Base-by-base conservation (phyloP, 2,888 invertebrate genomes). In the Rhodophaea formosa region DNA sequence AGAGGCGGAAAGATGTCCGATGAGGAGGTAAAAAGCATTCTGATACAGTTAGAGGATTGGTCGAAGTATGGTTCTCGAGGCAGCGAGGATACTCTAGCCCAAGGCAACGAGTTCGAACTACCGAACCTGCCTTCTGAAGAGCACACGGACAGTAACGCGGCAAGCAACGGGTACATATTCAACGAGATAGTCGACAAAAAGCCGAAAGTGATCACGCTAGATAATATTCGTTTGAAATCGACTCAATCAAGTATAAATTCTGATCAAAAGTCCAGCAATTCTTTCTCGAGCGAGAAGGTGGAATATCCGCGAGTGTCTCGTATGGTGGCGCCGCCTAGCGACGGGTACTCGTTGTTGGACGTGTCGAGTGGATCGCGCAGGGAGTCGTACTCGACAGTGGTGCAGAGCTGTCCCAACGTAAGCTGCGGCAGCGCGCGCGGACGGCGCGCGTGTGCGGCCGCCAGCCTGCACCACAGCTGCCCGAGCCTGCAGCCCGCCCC, bases 101-200 rank as follows among this genome's bases (percentile, higher is more conserved):
- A 90, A 56, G 88, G 89, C 23, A 88, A 87, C 68, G 89, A 90
- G 62, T 90, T 88, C 64, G 89, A 89, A 63, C 63, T 91, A 53
- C 89, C 89, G 3, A 90, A 91, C 62, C 67, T 90, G 44, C 90
- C 90, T 0, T 82, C 86, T 0, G 90, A 90, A 59, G 89, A 89
- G 1, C 80, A 79, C 47, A 68, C 80, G 0, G 84, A 84, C 8
- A 45, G 30, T n/a, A 70, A 64, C 14, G 69, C 69, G 15, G 58
- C 64, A 1, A 74, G 71, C 59, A 71, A 71, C n/a, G 81, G 79
- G 59, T 83, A 86, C 61, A 74, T 92, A 5, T 91, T 92, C 67
- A 91, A 86, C 66, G 93, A 93, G 76, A 90, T 93, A 45, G 73
- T 91, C 8, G 83, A 90, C 51, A 84, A 84, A 57, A 92, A 91